These are phyloP conservation scores for Syritta pipiens DNA, from an alignment of 2,888 invertebrate genomes.

Conservation along the genomic window DNA sequence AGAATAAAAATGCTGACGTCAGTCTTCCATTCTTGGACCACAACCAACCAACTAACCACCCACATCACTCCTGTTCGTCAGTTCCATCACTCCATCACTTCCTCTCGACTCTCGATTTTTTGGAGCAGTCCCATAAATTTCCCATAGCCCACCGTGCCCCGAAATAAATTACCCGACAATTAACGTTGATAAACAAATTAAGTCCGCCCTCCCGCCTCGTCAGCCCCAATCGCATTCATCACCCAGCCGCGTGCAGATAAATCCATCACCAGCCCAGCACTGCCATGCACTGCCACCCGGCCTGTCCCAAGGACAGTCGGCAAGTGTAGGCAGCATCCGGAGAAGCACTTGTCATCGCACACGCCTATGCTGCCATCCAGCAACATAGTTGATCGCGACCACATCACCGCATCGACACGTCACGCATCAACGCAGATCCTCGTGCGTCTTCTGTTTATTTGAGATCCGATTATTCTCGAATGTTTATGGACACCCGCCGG, in stretches of 20 bases:
- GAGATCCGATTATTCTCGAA: conserved; percentile 68
- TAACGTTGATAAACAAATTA: conserved; percentile 51
- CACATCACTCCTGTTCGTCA: too few species aligned
- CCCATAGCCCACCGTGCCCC: conserved; percentile 2
- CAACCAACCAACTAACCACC: too few species aligned
- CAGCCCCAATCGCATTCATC: conserved; percentile 45
- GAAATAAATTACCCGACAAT: conserved; percentile 45
- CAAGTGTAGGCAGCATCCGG: conserved; percentile 17
- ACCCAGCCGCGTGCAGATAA: conserved; percentile 58
- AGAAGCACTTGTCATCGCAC: conserved; percentile 17
- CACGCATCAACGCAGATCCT: conserved; percentile 22
- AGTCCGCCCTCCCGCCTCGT: conserved; percentile 9
- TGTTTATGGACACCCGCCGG: conserved; percentile 70
- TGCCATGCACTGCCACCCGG: not conserved
- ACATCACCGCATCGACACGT: conserved; percentile 13
- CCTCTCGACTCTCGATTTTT: not conserved
- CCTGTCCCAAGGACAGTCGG: conserved; percentile 26
- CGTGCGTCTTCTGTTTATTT: conserved; percentile 66
- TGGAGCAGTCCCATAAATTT: conserved; percentile 1
- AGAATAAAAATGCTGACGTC: too few species aligned
- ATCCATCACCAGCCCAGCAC: conserved; percentile 46
- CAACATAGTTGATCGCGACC: conserved; percentile 4
- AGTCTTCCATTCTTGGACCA: too few species aligned
- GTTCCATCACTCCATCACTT: not conserved
- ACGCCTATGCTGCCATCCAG: conserved; percentile 2